These are phyloP conservation scores for Miniopterus natalensis DNA, from an alignment of 2,113 vertebrate genomes.

Conservation along the genomic window DNA sequence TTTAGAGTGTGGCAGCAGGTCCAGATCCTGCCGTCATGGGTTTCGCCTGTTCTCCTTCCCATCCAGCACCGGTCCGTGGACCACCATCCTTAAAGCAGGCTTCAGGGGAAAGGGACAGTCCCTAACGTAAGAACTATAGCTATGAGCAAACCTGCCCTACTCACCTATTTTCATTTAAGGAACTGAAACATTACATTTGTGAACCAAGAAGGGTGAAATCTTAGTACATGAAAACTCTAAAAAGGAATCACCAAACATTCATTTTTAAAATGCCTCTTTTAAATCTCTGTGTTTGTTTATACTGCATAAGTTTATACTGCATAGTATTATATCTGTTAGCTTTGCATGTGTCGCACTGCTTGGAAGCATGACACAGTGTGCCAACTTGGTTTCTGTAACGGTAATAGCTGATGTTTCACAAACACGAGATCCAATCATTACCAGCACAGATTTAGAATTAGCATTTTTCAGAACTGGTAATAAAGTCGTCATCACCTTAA, in stretches of 20 bases:
- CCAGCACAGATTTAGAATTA: conserved; percentile 59
- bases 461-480: conserved; percentile 57
- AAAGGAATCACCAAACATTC: not conserved
- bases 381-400: conserved; percentile 43
- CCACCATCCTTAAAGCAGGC: not conserved
- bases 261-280: conserved; percentile 20
- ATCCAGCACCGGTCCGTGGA: not conserved
- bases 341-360: not conserved
- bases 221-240: conserved; percentile 52
- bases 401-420: conserved; percentile 34
- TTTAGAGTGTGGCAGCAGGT: not conserved
- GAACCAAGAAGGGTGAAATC: conserved; percentile 64
- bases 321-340: not conserved
- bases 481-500: conserved; percentile 31
- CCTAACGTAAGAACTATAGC: conserved; percentile 19
- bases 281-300: not conserved
- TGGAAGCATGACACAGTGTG: not conserved
- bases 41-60: not conserved
- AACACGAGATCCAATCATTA: conserved; percentile 33
- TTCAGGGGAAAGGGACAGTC: conserved; percentile 33
- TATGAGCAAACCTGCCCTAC: conserved; percentile 57
- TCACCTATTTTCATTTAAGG: conserved; percentile 74
- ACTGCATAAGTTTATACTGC: not conserved
- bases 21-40: not conserved
- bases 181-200: conserved; percentile 69